phyloP scores from a whole-genome alignment of 2,888 invertebrate genomes.

The Hartigia nigra region DNA sequence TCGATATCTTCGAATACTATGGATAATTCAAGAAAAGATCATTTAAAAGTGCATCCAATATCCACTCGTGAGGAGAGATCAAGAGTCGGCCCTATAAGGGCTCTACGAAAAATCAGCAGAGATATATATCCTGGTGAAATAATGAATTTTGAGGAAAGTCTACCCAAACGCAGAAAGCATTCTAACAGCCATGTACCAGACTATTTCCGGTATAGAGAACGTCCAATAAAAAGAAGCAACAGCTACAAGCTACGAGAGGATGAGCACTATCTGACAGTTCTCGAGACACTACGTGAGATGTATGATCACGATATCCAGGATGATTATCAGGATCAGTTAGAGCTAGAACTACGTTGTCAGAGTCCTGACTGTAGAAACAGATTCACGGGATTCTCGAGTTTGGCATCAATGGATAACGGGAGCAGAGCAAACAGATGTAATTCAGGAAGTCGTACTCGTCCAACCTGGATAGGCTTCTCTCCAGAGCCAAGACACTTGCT shows the following conservation, averaged over 20 bases:
- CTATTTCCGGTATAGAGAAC: constrained; percentile 16
- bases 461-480: constrained; percentile 1
- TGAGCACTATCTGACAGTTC: constrained; percentile 19
- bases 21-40: neutral
- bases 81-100: neutral
- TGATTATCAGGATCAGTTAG: constrained; percentile 3
- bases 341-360: constrained; percentile 10
- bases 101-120: neutral
- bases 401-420: neutral
- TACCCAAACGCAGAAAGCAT: constrained; percentile 18
- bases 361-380: neutral
- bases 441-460: neutral
- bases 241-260: constrained; percentile 23
- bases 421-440: constrained; percentile 6
- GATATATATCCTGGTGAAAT: neutral
- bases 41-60: neutral
- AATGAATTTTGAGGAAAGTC: neutral
- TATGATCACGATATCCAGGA: constrained; percentile 12
- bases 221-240: constrained; percentile 16
- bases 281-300: constrained; percentile 11
- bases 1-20: neutral
- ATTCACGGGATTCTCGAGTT: neutral
- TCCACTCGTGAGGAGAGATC: neutral
- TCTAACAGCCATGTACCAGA: constrained; percentile 16
- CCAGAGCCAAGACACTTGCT: constrained; percentile 29